phyloP scores from a whole-genome alignment of 2,797 vertebrate species.

The Ataeniobius toweri region DNA sequence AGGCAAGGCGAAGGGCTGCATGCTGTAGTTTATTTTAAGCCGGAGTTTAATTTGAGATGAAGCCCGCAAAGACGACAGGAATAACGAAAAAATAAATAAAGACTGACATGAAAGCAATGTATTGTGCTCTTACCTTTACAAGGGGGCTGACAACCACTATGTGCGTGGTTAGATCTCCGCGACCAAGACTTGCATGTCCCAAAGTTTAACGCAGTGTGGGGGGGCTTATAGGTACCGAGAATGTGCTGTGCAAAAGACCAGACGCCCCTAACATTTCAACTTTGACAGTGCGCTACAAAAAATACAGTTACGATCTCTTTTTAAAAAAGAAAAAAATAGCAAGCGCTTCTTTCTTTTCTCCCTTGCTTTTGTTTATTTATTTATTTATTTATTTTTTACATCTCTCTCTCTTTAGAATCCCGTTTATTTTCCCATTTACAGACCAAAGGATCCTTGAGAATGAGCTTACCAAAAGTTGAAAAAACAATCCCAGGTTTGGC shows the following conservation, averaged over 20 bases:
- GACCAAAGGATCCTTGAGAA: constrained; percentile 70
- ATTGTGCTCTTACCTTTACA: constrained; percentile 91
- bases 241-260: constrained; percentile 81
- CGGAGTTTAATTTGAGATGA: constrained; percentile 62
- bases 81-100: constrained; percentile 42
- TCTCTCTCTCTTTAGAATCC: constrained; percentile 46
- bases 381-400: not conserved
- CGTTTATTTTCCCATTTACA: constrained; percentile 62
- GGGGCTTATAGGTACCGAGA: constrained; percentile 77
- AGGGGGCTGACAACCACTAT: constrained; percentile 90
- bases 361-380: not conserved
- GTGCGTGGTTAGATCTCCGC: constrained; percentile 91
- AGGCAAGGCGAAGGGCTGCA: constrained; percentile 53
- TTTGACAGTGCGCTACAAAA: constrained; percentile 84
- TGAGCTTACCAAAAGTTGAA: constrained; percentile 82
- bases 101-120: constrained; percentile 69
- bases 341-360: constrained; percentile 55
- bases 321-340: constrained; percentile 61
- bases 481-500: constrained; percentile 81
- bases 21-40: constrained; percentile 41
- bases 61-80: constrained; percentile 57
- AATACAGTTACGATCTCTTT: constrained; percentile 70
- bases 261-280: constrained; percentile 87
- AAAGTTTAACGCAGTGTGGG: constrained; percentile 90
- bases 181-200: constrained; percentile 94